Evolutionary conservation across 2,113 vertebrate species (phyloP).

Genomic region (Origma solitaria): DNA sequence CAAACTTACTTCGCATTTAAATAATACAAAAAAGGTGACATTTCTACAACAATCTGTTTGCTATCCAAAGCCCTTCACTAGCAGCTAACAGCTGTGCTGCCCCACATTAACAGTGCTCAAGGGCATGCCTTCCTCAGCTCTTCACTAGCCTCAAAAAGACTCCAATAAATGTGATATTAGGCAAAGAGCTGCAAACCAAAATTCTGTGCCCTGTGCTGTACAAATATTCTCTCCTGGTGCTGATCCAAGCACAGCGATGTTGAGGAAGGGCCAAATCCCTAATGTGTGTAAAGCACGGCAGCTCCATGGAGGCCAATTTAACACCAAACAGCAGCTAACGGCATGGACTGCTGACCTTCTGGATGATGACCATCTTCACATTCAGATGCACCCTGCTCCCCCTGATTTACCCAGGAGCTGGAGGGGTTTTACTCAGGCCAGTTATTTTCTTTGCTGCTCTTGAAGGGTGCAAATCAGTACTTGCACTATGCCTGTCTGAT

Average conservation of each 20-base stretch:
- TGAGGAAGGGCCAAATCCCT: neutral
- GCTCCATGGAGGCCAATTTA: neutral
- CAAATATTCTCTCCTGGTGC: neutral
- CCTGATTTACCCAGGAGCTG: neutral
- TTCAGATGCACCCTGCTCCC: neutral
- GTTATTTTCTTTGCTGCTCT: neutral
- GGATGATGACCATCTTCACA: neutral
- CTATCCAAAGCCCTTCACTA: neutral
- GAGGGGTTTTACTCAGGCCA: neutral
- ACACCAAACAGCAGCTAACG: neutral
- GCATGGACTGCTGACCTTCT: neutral
- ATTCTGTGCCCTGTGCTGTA: neutral
- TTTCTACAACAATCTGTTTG: neutral
- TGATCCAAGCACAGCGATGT: neutral
- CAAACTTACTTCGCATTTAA: neutral
- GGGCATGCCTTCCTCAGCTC: neutral
- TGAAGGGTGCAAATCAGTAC: neutral
- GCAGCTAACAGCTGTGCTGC: neutral
- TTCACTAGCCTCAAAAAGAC: neutral
- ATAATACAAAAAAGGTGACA: neutral
- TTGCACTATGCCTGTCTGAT: neutral
- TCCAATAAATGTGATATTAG: neutral
- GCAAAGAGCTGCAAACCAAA: neutral
- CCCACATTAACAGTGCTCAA: neutral
- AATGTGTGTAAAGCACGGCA: accelerated